Evolutionary conservation across 2,113 vertebrate genomes (phyloP).

Genomic region (Cryptomyrus ogoouensis): DNA sequence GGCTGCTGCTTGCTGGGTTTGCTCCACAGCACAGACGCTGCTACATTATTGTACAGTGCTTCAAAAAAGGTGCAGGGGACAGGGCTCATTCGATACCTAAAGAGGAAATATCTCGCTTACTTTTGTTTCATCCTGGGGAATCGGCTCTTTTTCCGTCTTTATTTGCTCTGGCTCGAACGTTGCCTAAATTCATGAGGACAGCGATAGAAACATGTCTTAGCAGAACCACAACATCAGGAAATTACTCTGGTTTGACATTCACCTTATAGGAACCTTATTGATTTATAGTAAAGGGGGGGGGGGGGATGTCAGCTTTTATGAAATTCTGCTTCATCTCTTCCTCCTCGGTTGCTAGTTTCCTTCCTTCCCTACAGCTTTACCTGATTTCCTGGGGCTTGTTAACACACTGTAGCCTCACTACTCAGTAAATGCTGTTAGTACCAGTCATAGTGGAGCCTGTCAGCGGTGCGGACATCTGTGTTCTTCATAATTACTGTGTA

Average conservation of each 20-base stretch:
- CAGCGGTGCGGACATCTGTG: neutral
- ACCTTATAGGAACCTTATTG: neutral
- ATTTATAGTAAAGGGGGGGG: neutral
- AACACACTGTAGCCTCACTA: neutral
- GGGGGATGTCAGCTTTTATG: neutral
- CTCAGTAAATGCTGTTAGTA: neutral
- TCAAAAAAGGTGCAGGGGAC: neutral
- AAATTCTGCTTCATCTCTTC: neutral
- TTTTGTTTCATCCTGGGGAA: neutral
- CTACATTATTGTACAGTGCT: neutral
- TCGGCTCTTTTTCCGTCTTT: neutral
- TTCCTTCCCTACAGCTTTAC: neutral
- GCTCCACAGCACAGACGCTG: neutral
- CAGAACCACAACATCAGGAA: neutral
- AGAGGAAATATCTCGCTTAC: constrained; percentile 7
- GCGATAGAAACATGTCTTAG: neutral
- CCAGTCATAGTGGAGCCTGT: neutral
- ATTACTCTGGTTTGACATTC: neutral
- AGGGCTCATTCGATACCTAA: neutral
- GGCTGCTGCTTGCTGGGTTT: neutral
- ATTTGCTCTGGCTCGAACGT: neutral
- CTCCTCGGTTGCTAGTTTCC: neutral
- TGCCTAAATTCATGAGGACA: neutral
- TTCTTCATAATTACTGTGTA: neutral
- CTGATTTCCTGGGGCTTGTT: neutral